A percentile compares a stretch with the other conserved stretches of the same genome.
These are phyloP conservation scores for Heliocidaris erythrogramma DNA, from an alignment of 35 echinoderm and acorn worm genomes.

Conservation along the genomic window DNA sequence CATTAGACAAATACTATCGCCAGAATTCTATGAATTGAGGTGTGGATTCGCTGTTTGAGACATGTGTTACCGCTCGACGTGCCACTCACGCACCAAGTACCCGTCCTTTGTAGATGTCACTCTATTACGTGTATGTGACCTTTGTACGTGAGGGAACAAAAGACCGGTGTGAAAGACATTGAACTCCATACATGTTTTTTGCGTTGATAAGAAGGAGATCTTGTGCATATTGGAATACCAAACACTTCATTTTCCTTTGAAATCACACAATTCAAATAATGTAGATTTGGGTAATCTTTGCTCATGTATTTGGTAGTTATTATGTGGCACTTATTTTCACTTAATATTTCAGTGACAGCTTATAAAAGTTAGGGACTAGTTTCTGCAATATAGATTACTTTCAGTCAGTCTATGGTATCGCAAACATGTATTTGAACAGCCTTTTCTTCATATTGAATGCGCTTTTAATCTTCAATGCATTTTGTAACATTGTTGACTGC, in stretches of 20 bases:
- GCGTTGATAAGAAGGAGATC: background rate
- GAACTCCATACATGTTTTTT: background rate
- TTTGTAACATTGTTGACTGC: background rate
- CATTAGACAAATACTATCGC: background rate
- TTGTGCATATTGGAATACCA: background rate
- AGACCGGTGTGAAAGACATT: background rate
- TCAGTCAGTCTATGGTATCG: no score
- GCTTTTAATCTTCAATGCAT: background rate
- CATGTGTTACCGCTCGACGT: background rate
- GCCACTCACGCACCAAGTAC: background rate
- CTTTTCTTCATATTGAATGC: background rate
- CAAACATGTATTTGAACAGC: background rate
- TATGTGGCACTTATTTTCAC: no score
- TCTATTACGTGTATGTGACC: background rate
- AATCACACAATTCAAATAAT: background rate
- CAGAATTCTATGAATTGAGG: background rate
- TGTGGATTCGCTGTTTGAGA: background rate
- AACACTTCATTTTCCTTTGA: background rate
- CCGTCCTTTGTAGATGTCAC: background rate
- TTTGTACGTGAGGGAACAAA: background rate
- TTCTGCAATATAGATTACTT: no score
- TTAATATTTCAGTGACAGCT: no score
- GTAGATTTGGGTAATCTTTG: background rate
- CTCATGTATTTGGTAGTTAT: no score
- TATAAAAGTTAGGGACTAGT: no score